Evolutionary conservation across 2,888 invertebrate genomes (phyloP), one percentile per base, ranked within the genome.

Genomic region (Oasisia sp.): DNA sequence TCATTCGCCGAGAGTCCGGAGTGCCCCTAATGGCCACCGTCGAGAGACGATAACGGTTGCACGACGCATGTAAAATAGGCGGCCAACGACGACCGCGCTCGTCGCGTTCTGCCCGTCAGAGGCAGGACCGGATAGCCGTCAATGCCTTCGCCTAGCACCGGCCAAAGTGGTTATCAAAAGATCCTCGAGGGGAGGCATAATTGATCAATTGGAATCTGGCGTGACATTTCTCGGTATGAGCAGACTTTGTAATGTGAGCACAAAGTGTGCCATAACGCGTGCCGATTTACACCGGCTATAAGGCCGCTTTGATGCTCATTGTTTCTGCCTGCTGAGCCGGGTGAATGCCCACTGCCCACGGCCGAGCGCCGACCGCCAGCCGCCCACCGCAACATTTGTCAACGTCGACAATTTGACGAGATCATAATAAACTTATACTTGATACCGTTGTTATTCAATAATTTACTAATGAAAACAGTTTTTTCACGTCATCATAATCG

Each of bases 21-120:
- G 74, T 74, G 74, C 74, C 74, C n/a, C 74, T 74, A 74, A 74
- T 74, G 74, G 74, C 74, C 74, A n/a, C 50, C 74, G 27, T n/a
- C 74, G 74, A 74, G 74, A 74, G 74, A 74, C 74, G 74, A 27
- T 74, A 74, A 74, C 74, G 74, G 19, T 27, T 74, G 74, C 74
- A n/a, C 74, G n/a, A 27, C 74, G 74, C 74, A 74, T 74, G 27
- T 27, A 74, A 56, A 74, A n/a, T n/a, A n/a, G 27, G n/a, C 74
- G 27, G n/a, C 74, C n/a, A 27, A 74, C 74, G 74, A 74, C 27
- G 74, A 74, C 74, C 7, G 4, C 74, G 74, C 3, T 27, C 7
- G 27, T n/a, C 74, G 27, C n/a, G 74, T 27, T n/a, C 27, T 74
- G n/a, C 27, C 38, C 74, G n/a, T 74, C 74, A n/a, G 27, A 19